These are phyloP conservation scores for Ochropleura leucogaster DNA, from an alignment of 2,888 invertebrate genomes.

Conservation along the genomic window DNA sequence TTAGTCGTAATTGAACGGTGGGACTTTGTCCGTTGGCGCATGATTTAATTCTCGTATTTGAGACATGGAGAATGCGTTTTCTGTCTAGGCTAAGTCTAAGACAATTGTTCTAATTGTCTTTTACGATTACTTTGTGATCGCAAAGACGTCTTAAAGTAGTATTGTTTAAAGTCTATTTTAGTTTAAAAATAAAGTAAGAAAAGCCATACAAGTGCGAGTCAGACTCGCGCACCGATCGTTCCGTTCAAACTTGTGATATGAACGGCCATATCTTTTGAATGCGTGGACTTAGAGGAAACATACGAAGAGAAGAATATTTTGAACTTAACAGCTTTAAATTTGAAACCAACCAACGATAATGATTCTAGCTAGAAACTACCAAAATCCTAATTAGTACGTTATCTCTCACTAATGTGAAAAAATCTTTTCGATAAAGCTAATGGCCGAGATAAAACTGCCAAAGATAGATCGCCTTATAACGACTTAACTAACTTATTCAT, in stretches of 20 bases:
- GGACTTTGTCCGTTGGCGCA: neutral
- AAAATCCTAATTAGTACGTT: no score
- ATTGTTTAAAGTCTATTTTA: no score
- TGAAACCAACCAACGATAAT: neutral
- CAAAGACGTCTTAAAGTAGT: no score
- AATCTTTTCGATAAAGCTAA: conserved; percentile 26
- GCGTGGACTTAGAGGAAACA: no score
- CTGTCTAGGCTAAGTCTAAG: neutral
- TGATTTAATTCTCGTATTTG: neutral
- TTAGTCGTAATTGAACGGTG: conserved; percentile 19
- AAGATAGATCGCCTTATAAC: conserved; percentile 18
- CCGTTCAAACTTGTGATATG: no score
- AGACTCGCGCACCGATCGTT: no score
- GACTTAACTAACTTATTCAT: conserved; percentile 33
- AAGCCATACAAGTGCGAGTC: no score
- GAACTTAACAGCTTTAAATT: neutral
- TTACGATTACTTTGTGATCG: no score
- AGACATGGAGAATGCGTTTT: neutral
- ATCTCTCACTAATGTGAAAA: neutral
- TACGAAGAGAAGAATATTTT: neutral
- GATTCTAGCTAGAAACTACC: neutral
- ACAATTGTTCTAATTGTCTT: neutral
- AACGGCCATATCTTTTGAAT: no score
- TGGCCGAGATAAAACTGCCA: conserved; percentile 37
- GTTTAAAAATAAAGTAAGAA: no score